Evolutionary conservation across 2,797 vertebrate genomes (phyloP).

Genomic region (Acipenser oxyrinchus): DNA sequence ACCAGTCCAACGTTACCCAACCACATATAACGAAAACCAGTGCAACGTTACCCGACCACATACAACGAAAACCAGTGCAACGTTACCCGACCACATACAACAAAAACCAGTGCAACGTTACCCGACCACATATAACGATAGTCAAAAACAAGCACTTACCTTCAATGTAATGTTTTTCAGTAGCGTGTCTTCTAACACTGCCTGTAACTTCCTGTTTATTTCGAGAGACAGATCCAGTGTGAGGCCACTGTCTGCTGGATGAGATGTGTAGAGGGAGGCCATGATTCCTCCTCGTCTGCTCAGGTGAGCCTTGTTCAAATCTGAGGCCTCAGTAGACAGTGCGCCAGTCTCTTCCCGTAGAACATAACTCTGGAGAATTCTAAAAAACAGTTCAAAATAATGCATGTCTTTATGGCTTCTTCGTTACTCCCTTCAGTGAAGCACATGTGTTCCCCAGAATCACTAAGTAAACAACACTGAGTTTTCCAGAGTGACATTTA

Average conservation of each 20-base stretch:
- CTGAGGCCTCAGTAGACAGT: constrained; percentile 90
- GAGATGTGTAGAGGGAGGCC: constrained; percentile 94
- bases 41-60: no score
- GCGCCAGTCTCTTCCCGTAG: constrained; percentile 91
- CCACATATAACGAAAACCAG: no score
- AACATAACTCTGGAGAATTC: constrained; percentile 97
- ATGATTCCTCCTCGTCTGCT: constrained; percentile 91
- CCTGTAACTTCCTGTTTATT: constrained; percentile 96
- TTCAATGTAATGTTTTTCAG: constrained; percentile 97
- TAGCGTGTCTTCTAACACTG: constrained; percentile 90
- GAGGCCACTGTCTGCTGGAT: constrained; percentile 86
- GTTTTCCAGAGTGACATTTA: no score
- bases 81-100: no score
- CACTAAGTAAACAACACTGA: no score
- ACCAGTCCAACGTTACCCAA: no score
- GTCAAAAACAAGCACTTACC: constrained; percentile 46
- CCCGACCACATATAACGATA: no score
- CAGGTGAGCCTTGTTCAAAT: constrained; percentile 89
- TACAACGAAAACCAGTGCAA: no score
- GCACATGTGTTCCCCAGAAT: no score
- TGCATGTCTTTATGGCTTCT: no score
- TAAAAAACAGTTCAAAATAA: constrained; percentile 32
- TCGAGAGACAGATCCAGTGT: constrained; percentile 90
- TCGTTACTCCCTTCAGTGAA: no score
- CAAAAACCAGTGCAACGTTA: no score